Percentiles rank a stretch among this genome's conserved stretches.
Conservation (phyloP, 2,113 vertebrate species). For the Arvicanthis niloticus region DNA sequence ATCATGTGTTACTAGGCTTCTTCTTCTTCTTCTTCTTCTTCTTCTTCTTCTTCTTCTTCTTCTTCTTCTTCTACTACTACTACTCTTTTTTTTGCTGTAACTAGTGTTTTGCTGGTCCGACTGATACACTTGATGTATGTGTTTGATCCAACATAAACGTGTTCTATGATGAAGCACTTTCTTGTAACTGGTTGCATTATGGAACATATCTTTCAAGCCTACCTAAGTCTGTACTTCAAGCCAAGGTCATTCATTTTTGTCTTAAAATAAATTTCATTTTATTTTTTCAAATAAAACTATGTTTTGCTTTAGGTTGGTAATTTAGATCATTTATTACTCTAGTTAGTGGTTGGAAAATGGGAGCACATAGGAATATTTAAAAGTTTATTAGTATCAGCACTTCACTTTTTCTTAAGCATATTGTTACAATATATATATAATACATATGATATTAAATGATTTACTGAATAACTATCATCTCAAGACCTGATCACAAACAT, state of each 20-base stretch:
- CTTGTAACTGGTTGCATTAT: neutral
- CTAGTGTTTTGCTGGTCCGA: neutral
- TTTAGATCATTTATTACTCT: neutral
- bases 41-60: too few relatives aligned
- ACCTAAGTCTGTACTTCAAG: neutral
- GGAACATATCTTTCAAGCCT: rapidly evolving
- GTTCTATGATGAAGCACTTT: neutral
- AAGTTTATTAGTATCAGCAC: neutral
- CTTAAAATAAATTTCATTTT: neutral
- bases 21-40: too few relatives aligned
- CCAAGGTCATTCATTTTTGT: neutral
- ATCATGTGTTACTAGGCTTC: neutral
- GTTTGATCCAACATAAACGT: neutral
- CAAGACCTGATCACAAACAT: neutral
- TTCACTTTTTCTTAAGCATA: neutral
- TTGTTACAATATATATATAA: neutral
- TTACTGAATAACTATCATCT: neutral
- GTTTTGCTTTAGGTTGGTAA: neutral
- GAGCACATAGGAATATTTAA: neutral
- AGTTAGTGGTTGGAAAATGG: neutral
- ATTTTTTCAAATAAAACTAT: neutral
- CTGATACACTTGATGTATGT: neutral
- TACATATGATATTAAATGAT: neutral
- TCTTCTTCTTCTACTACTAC: too few relatives aligned
- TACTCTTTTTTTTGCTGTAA: neutral